These are phyloP conservation scores for Naso thynnoides DNA, from an alignment of 2,797 vertebrate species.

Conservation along the genomic window DNA sequence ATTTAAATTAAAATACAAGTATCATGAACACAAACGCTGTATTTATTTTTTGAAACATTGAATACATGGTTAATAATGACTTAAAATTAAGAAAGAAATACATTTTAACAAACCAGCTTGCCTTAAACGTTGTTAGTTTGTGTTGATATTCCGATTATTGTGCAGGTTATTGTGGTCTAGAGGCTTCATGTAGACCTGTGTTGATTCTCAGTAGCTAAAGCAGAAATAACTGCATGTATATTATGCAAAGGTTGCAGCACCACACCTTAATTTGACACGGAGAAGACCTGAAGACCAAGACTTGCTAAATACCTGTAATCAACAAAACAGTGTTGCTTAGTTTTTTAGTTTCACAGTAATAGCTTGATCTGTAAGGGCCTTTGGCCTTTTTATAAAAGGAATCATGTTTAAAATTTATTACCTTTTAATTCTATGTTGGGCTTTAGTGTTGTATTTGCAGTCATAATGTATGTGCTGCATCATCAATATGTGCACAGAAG, in stretches of 20 bases:
- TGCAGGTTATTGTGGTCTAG: neutral
- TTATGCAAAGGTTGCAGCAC: neutral
- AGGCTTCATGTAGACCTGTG: neutral
- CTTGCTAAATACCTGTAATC: neutral
- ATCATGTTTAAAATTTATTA: neutral
- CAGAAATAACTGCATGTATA: neutral
- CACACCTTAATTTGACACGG: neutral
- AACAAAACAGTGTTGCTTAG: neutral
- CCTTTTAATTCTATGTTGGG: conserved; percentile 10
- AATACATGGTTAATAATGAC: neutral
- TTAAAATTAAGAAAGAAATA: neutral
- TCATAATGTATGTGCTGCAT: conserved; percentile 47
- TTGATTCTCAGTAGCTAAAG: neutral
- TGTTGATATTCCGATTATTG: neutral
- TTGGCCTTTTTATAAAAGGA: conserved; percentile 18
- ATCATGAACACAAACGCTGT: neutral
- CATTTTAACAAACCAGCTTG: neutral
- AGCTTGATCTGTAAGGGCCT: conserved; percentile 8
- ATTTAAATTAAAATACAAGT: neutral
- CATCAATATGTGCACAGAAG: conserved; percentile 27
- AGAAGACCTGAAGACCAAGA: neutral
- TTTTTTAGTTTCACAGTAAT: neutral
- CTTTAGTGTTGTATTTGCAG: neutral
- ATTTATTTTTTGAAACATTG: conserved; percentile 7
- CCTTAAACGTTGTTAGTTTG: neutral